Evolutionary conservation across 1,140 invertebrate genomes (phyloP).

Genomic region (Chrysomallon squamiferum): DNA sequence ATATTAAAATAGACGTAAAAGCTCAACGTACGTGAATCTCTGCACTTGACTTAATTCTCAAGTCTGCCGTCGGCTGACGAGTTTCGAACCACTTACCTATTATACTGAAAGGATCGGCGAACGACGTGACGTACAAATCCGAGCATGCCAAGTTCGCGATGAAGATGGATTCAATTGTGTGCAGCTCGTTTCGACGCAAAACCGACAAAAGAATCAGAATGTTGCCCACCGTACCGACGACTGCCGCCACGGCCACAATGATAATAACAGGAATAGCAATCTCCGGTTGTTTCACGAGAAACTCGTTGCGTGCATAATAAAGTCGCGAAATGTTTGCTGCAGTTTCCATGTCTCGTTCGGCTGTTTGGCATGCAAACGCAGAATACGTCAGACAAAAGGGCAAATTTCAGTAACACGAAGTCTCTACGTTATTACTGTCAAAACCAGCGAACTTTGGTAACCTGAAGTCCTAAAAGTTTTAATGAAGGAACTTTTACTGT

Average conservation of each 20-base stretch:
- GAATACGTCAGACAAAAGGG: too few species aligned
- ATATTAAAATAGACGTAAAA: too few species aligned
- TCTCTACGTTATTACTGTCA: too few species aligned
- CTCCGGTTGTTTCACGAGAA: slow-evolving; percentile 11
- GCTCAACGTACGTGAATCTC: too few species aligned
- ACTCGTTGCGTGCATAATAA: slow-evolving; percentile 1
- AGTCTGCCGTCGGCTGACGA: too few species aligned
- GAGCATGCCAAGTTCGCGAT: slow-evolving; percentile 34
- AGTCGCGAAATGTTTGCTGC: neutral
- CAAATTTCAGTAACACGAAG: too few species aligned
- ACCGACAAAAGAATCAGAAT: slow-evolving; percentile 26
- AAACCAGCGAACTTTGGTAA: too few species aligned
- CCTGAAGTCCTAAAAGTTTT: too few species aligned
- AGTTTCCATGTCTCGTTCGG: neutral
- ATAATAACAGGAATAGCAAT: slow-evolving; percentile 23
- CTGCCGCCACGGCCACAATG: slow-evolving; percentile 18
- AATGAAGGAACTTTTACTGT: too few species aligned
- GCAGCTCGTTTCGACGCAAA: slow-evolving; percentile 13
- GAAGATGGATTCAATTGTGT: slow-evolving; percentile 30
- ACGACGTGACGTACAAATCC: slow-evolving; percentile 29
- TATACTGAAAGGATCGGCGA: slow-evolving; percentile 31
- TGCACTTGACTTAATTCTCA: too few species aligned
- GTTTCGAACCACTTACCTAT: slow-evolving; percentile 22
- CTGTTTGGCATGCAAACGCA: too few species aligned
- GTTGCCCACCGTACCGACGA: slow-evolving; percentile 31